These are phyloP conservation scores for Nemurella pictetii DNA, from an alignment of 2,888 invertebrate genomes.

Conservation along the genomic window DNA sequence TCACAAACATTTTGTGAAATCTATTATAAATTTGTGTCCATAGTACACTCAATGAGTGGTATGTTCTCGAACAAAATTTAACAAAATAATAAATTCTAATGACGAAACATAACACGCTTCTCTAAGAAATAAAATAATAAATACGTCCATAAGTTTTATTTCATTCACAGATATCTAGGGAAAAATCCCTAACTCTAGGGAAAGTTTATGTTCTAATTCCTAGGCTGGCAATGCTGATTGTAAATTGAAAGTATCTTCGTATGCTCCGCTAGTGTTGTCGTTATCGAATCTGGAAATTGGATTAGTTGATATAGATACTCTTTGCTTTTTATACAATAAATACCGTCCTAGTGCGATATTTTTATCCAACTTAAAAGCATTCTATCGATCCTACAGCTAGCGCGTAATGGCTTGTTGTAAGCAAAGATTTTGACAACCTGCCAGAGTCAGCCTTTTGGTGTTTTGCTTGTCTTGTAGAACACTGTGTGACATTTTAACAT, in stretches of 20 bases:
- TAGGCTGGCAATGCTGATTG: too few species aligned
- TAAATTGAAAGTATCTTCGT: neutral
- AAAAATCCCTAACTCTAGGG: too few species aligned
- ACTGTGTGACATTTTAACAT: neutral
- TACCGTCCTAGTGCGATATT: neutral
- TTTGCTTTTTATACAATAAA: neutral
- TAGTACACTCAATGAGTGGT: too few species aligned
- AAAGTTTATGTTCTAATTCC: too few species aligned
- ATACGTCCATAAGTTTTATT: too few species aligned
- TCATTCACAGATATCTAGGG: too few species aligned
- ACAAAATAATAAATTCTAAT: too few species aligned
- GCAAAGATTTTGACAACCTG: neutral
- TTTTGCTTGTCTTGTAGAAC: neutral
- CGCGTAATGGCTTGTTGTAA: neutral
- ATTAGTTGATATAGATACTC: neutral
- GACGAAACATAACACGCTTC: too few species aligned
- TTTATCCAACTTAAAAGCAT: neutral
- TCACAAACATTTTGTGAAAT: too few species aligned
- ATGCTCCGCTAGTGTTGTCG: neutral
- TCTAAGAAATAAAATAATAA: too few species aligned
- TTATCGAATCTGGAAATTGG: neutral
- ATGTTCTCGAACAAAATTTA: too few species aligned
- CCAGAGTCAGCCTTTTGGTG: neutral
- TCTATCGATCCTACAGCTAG: neutral
- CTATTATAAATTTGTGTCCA: too few species aligned